phyloP scores from a whole-genome alignment of 2,888 invertebrate species.

The Xylophagus ater region DNA sequence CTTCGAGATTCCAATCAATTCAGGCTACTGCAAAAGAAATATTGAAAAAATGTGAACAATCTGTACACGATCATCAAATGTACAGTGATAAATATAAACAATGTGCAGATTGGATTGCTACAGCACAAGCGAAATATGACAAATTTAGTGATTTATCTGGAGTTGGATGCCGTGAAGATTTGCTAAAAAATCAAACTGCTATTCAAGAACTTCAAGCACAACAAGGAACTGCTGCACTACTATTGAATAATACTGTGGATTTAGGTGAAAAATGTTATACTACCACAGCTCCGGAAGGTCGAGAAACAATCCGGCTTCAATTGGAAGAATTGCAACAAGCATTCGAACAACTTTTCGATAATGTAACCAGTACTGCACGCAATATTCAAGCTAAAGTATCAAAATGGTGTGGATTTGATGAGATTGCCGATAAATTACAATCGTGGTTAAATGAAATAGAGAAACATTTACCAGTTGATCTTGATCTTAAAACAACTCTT shows the following conservation, averaged over 20 bases:
- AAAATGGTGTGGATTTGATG: constrained; percentile 85
- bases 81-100: constrained; percentile 76
- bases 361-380: constrained; percentile 62
- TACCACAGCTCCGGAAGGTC: constrained; percentile 75
- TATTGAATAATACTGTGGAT: constrained; percentile 76
- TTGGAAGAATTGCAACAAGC: constrained; percentile 73
- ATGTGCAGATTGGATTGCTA: constrained; percentile 68
- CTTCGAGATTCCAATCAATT: constrained; percentile 80
- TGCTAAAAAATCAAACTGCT: constrained; percentile 56
- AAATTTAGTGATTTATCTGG: constrained; percentile 51
- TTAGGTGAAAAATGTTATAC: constrained; percentile 79
- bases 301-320: constrained; percentile 73
- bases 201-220: constrained; percentile 64
- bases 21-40: constrained; percentile 82
- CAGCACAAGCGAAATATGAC: constrained; percentile 61
- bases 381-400: constrained; percentile 73
- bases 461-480: constrained; percentile 61
- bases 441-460: constrained; percentile 70
- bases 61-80: constrained; percentile 65
- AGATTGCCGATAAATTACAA: constrained; percentile 65
- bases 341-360: constrained; percentile 70
- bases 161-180: constrained; percentile 54
- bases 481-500: constrained; percentile 71
- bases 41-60: constrained; percentile 84
- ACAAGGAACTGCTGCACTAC: constrained; percentile 59